Evolutionary conservation across 2,888 invertebrate genomes (phyloP), one percentile per base, ranked within the genome.

Genomic region (Psococerastis gibbosa): DNA sequence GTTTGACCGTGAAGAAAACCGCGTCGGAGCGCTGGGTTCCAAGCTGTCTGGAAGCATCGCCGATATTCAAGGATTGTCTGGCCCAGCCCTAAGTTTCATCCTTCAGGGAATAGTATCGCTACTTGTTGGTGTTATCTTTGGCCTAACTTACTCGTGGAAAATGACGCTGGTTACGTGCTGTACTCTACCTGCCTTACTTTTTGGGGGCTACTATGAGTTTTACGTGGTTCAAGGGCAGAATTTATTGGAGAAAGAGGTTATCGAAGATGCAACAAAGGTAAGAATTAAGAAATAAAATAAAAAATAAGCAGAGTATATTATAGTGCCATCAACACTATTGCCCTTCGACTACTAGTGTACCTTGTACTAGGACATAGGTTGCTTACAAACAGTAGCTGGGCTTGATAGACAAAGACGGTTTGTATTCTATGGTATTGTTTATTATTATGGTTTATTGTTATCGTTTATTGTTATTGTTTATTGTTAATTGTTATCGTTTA

Each of bases 31-130:
- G 0, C 56, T 81, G 1, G 75, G 78, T 52, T 69, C 77, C 0
- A 63, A 78, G 8, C 60, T 81, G 0, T 75, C 81, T 1, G 73
- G 78, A 1, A 81, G 81, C 53, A 78, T 79, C 2, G 72, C 78
- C 0, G 75, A 73, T n/a, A 75, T 81, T 1, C 79, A 80, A 57
- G 80, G 81, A 44, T 78, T 78, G 1, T 77, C 79, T 1, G 80
- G 80, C 1, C 70, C 72, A 17, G 64, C 78, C 16, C 67, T 80
- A 17, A 78, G 78, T 1, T 70, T 74, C 0, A 65, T 79, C 34
- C 66, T 78, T 52, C 79, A 80, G 53, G 73, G 78, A 0, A 47
- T 70, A 0, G 72, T 78, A 0, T 18, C 8, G 4, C 4, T 38
- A 11, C 6, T 38, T 15, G 13, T 18, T n/a, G 38, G 38, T 5